Evolutionary conservation across 2,797 vertebrate species (phyloP), one percentile per base, ranked within the genome.

Genomic region (Cygnus olor): DNA sequence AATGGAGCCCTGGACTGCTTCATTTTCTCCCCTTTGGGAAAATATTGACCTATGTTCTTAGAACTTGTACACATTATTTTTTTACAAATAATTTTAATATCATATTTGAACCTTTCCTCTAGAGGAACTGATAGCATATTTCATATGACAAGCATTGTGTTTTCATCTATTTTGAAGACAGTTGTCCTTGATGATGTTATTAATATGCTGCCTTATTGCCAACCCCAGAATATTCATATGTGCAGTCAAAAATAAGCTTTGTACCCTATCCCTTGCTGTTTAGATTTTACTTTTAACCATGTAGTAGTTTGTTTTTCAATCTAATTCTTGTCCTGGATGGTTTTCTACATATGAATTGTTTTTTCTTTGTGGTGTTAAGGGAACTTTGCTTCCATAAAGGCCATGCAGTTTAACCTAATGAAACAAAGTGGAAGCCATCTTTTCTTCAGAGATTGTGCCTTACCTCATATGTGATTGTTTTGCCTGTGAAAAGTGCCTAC

Each of bases 41-140:
- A 89, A 80, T 53, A 40, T n/a, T 57, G n/a, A 88, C 8, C 57
- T 70, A 58, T 20, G 20, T 38, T 38, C 36, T 69, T 69, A 42
- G 74, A 71, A 56, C 0, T 0, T 51, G 34, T 15, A n/a, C 22
- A 34, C 0, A 1, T 7, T 17, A n/a, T 7, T 49, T 65, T 86
- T 72, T 72, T 24, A 38, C 44, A 45, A 3, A 5, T 54, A 45
- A 22, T 25, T 45, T 84, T 68, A 63, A 34, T n/a, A 63, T 15
- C 7, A 51, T 8, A 74, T 13, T 42, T 74, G 7, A 45, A 42
- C 20, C 12, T 86, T 80, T 80, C 42, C 65, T 78, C 22, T 51
- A 78, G 38, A 63, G 27, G 53, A 84, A 68, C 15, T 28, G 38
- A 45, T 34, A 51, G 1, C 27, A 15, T 74, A 14, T 18, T 84